Percentiles rank a stretch among this genome's conserved stretches.
Conservation (phyloP, 2,888 invertebrate genomes). For the Leucozona laternaria region DNA sequence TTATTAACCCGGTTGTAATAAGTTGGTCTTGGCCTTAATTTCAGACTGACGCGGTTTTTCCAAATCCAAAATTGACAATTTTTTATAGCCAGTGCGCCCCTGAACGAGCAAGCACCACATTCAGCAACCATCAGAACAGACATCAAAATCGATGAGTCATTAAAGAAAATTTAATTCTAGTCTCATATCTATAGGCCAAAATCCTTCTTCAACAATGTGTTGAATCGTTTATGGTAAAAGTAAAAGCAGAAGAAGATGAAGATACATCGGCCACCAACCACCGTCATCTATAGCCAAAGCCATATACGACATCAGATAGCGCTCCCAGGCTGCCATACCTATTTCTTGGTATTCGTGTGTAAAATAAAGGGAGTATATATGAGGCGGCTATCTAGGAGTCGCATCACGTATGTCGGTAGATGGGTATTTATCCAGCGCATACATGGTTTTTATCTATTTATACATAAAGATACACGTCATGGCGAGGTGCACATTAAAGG, state of each 20-base stretch:
- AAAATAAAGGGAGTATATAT: constrained; percentile 48
- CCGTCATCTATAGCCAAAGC: not conserved
- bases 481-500: constrained; percentile 55
- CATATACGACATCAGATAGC: constrained; percentile 33
- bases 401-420: constrained; percentile 62
- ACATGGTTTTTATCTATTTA: constrained; percentile 62
- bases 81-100: not conserved
- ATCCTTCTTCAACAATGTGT: constrained; percentile 67
- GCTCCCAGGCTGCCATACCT: constrained; percentile 13
- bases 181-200: constrained; percentile 63
- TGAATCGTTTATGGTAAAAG: constrained; percentile 60
- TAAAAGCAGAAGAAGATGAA: constrained; percentile 25
- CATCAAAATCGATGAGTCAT: constrained; percentile 69
- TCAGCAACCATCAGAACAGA: constrained; percentile 33
- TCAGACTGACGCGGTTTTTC: not conserved
- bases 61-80: not conserved
- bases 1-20: too few relatives aligned
- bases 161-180: constrained; percentile 74
- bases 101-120: not conserved
- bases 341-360: constrained; percentile 11
- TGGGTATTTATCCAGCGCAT: constrained; percentile 72
- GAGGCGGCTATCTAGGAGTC: constrained; percentile 66
- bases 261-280: not conserved
- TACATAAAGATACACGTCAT: constrained; percentile 63
- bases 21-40: too few relatives aligned